These are phyloP conservation scores for Pollenia angustigena DNA, from an alignment of 2,888 invertebrate species.

Conservation along the genomic window DNA sequence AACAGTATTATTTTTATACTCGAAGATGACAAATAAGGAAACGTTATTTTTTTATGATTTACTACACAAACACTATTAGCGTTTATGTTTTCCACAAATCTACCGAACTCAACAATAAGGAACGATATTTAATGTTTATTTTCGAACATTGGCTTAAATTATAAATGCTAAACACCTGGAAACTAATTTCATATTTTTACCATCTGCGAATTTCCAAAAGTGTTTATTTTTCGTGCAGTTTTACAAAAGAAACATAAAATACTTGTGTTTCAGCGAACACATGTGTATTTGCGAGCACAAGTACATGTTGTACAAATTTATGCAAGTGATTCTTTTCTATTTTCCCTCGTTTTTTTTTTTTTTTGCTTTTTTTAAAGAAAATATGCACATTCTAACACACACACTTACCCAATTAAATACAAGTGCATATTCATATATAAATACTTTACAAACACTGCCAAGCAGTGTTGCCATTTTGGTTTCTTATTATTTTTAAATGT, in stretches of 20 bases:
- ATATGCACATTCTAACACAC: background rate
- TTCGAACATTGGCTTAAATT: no score
- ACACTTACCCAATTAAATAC: slow-evolving; percentile 18
- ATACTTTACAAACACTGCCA: background rate
- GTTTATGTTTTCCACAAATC: no score
- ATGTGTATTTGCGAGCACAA: slow-evolving; percentile 47
- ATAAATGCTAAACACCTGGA: no score
- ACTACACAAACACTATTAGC: no score
- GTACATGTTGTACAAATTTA: slow-evolving; percentile 53
- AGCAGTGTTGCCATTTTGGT: background rate
- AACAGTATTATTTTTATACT: no score
- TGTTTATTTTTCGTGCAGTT: background rate
- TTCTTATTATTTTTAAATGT: background rate
- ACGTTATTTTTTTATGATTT: no score
- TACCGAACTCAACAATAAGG: no score
- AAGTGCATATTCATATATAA: slow-evolving; percentile 6
- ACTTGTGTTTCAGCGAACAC: background rate
- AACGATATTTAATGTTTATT: no score
- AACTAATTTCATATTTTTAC: no score
- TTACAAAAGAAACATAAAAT: background rate
- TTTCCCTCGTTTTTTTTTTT: no score
- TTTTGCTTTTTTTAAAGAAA: background rate
- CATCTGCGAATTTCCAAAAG: background rate
- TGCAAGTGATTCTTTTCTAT: slow-evolving; percentile 34
- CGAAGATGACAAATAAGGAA: no score